These are phyloP conservation scores for Philopotamus ludificatus DNA, from an alignment of 1,140 invertebrate species.

Conservation along the genomic window DNA sequence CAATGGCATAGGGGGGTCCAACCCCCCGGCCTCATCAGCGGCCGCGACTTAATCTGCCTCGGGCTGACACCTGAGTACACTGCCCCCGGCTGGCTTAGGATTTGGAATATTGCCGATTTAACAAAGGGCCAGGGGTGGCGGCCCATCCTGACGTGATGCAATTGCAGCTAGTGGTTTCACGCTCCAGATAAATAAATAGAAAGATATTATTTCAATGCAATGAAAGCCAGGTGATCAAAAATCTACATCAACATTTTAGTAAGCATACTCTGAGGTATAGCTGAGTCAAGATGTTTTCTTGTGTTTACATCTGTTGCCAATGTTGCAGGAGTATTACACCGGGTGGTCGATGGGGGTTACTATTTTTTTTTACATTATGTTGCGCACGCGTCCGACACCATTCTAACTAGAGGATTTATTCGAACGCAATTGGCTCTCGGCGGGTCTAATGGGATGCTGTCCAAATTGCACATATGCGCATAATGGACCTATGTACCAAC, in stretches of 20 bases:
- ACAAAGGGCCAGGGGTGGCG: too few species aligned
- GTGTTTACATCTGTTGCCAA: too few species aligned
- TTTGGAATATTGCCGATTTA: conserved; percentile 40
- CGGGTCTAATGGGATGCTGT: conserved; percentile 34
- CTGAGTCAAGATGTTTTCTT: too few species aligned
- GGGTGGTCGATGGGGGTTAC: conserved; percentile 19
- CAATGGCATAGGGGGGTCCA: background rate
- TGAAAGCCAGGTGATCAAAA: too few species aligned
- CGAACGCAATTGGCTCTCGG: conserved; percentile 34
- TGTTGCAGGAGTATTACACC: conserved; percentile 6
- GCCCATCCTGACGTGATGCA: too few species aligned
- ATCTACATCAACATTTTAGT: too few species aligned
- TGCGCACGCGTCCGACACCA: conserved; percentile 18
- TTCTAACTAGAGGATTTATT: conserved; percentile 38
- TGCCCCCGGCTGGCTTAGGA: conserved; percentile 32
- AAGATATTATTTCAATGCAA: too few species aligned
- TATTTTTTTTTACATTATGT: conserved; percentile 34
- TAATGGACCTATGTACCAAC: too few species aligned
- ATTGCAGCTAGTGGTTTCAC: too few species aligned
- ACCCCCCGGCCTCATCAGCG: conserved; percentile 24
- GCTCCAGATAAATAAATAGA: too few species aligned
- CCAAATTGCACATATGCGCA: conserved; percentile 31
- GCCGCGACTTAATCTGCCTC: conserved; percentile 41
- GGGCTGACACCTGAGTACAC: conserved; percentile 42
- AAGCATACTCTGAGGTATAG: too few species aligned